phyloP scores from a whole-genome alignment of 2,113 vertebrate genomes.

The Sinosuthora webbiana region DNA sequence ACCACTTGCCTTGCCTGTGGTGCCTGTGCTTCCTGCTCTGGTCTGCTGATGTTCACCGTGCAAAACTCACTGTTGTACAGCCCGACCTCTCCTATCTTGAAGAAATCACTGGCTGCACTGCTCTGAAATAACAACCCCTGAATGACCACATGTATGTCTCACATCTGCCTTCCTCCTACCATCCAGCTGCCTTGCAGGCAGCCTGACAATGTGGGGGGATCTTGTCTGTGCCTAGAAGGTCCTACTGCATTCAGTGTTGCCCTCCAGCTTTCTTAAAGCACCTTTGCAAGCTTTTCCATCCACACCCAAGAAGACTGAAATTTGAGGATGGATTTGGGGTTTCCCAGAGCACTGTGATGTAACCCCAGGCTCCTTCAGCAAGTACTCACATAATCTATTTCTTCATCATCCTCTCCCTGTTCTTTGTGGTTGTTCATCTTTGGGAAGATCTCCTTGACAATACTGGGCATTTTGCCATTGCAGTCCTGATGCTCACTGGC shows the following conservation, averaged over 20 bases:
- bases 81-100: constrained; percentile 74
- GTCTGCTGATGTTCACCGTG: neutral
- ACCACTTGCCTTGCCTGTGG: neutral
- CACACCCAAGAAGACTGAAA: neutral
- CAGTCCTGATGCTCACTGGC: constrained; percentile 83
- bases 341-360: neutral
- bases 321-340: neutral
- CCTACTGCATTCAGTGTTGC: neutral
- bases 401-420: constrained; percentile 84
- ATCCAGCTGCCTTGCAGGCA: neutral
- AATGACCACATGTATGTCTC: fast-evolving
- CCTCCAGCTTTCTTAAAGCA: neutral
- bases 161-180: neutral
- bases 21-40: neutral
- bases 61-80: constrained; percentile 70
- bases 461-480: constrained; percentile 85
- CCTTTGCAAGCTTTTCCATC: neutral
- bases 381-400: constrained; percentile 90
- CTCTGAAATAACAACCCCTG: neutral
- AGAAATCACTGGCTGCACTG: neutral
- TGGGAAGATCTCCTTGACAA: constrained; percentile 87
- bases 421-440: constrained; percentile 87
- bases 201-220: neutral
- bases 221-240: neutral
- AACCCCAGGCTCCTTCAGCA: neutral